These are phyloP conservation scores for Planiliza haematocheilus DNA, from an alignment of 2,113 vertebrate species.

Conservation along the genomic window DNA sequence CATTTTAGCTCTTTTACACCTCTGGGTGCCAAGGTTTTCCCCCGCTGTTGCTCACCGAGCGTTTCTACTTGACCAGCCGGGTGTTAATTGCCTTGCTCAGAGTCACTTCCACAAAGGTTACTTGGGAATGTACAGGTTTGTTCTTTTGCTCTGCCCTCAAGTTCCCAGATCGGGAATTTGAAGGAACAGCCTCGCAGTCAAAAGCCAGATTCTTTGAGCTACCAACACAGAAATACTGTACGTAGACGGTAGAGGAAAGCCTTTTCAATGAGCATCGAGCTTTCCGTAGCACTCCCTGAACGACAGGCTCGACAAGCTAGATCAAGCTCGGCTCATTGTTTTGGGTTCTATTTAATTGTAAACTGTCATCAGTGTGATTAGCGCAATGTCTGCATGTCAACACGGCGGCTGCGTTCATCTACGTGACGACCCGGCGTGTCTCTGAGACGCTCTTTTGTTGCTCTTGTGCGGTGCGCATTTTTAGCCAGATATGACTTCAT, in stretches of 20 bases:
- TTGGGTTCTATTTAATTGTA: not conserved
- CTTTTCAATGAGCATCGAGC: constrained; percentile 16
- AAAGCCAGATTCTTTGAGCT: constrained; percentile 35
- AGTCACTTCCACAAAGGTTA: constrained; percentile 69
- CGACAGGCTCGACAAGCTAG: not conserved
- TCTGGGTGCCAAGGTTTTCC: constrained; percentile 52
- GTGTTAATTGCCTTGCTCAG: constrained; percentile 75
- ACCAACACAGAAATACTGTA: constrained; percentile 6
- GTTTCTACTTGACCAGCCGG: constrained; percentile 58
- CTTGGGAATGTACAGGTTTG: constrained; percentile 58
- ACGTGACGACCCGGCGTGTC: constrained; percentile 50
- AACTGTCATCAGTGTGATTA: constrained; percentile 34
- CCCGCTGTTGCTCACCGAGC: constrained; percentile 50
- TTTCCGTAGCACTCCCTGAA: constrained; percentile 1
- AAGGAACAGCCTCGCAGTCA: constrained; percentile 36
- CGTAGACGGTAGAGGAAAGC: not conserved
- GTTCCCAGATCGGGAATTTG: constrained; percentile 41
- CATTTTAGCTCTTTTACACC: constrained; percentile 58
- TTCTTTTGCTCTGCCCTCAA: constrained; percentile 34
- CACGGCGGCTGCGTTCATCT: constrained; percentile 25
- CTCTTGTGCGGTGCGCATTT: constrained; percentile 34
- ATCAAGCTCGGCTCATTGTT: not conserved
- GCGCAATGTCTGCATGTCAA: constrained; percentile 40
- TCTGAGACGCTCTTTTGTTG: constrained; percentile 20
- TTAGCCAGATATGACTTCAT: constrained; percentile 57